Evolutionary conservation across 1,140 invertebrate genomes (phyloP).

Genomic region (Harpegnathos saltator): DNA sequence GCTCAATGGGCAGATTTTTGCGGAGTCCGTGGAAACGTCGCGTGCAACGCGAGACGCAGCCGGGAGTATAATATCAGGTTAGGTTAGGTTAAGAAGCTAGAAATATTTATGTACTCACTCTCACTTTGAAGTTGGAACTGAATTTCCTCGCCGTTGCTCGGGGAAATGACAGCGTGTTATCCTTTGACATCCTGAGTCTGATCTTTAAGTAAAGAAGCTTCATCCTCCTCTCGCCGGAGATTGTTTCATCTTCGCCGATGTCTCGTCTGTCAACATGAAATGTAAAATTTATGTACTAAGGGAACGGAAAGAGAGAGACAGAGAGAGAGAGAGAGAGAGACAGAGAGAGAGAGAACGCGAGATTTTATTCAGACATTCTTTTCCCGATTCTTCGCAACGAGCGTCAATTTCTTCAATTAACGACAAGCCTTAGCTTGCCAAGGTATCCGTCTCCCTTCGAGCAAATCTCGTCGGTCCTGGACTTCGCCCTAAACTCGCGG

Average conservation of each 20-base stretch:
- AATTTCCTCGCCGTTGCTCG: conserved; percentile 42
- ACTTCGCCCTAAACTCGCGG: neutral
- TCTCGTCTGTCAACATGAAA: conserved; percentile 38
- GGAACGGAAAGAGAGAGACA: neutral
- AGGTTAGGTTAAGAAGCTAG: neutral
- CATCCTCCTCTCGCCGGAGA: conserved; percentile 36
- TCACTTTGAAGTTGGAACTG: conserved; percentile 41
- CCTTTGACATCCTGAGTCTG: conserved; percentile 60
- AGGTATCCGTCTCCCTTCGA: neutral
- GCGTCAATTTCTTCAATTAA: no score
- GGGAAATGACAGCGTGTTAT: conserved; percentile 39
- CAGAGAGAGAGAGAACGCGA: no score
- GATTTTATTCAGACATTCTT: no score
- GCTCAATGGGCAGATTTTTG: neutral
- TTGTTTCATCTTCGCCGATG: conserved; percentile 47
- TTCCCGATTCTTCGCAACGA: no score
- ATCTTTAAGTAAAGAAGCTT: conserved; percentile 53
- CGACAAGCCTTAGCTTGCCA: neutral
- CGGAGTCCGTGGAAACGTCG: no score
- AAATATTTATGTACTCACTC: conserved; percentile 27
- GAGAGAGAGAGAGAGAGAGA: no score
- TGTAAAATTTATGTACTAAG: conserved; percentile 28
- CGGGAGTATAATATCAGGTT: no score
- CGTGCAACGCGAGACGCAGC: no score
- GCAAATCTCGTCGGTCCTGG: neutral